These are phyloP conservation scores for Cygnus buccinator DNA, from an alignment of 2,113 vertebrate genomes.

Conservation along the genomic window DNA sequence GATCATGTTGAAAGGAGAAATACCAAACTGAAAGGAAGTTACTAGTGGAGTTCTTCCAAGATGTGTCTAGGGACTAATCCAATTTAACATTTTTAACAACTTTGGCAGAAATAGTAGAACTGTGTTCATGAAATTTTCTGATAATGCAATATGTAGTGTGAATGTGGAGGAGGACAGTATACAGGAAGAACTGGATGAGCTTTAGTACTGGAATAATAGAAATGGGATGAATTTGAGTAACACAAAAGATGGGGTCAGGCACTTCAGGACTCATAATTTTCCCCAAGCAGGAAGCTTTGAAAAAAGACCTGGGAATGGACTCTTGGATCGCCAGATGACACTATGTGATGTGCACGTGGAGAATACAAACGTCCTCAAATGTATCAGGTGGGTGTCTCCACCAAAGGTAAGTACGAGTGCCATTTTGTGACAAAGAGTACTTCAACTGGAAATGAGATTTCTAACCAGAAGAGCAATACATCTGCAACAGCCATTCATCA, in stretches of 20 bases:
- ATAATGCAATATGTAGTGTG: slow-evolving; percentile 70
- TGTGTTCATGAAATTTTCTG: slow-evolving; percentile 60
- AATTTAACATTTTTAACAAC: slow-evolving; percentile 70
- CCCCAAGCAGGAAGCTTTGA: slow-evolving; percentile 2
- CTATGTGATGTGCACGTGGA: background rate
- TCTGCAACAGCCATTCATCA: background rate
- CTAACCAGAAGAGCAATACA: background rate
- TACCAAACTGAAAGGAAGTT: slow-evolving; percentile 64
- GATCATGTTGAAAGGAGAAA: slow-evolving; percentile 51
- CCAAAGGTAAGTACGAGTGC: background rate
- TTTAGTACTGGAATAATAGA: slow-evolving; percentile 49
- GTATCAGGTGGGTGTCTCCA: background rate
- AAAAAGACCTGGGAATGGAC: background rate
- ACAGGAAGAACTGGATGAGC: slow-evolving; percentile 48
- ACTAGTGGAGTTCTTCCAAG: slow-evolving; percentile 62
- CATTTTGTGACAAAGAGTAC: background rate
- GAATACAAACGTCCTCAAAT: background rate
- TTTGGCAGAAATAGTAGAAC: slow-evolving; percentile 60
- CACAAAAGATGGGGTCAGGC: slow-evolving; percentile 44
- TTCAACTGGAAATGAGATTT: background rate
- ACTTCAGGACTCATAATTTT: background rate
- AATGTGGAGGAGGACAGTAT: slow-evolving; percentile 64
- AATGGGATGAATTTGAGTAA: slow-evolving; percentile 45
- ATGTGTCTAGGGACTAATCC: slow-evolving; percentile 56
- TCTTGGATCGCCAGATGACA: background rate